Evolutionary conservation across 1,140 invertebrate species (phyloP).

Genomic region (Wasmannia auropunctata): DNA sequence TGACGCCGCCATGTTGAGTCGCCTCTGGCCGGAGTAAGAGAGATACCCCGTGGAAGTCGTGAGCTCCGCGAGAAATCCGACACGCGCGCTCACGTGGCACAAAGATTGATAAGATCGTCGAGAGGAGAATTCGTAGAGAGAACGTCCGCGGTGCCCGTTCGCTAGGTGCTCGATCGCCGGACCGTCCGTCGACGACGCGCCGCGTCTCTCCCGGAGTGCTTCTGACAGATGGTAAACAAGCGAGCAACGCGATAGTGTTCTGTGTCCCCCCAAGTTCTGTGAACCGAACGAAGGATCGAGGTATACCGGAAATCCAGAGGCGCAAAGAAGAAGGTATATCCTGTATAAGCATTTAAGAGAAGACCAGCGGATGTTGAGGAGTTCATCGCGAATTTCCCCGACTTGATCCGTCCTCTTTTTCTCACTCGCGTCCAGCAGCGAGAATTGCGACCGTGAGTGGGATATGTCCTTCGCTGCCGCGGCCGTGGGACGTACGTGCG

Average conservation of each 20-base stretch:
- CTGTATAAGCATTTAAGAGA: background rate
- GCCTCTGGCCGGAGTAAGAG: background rate
- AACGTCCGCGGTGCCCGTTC: background rate
- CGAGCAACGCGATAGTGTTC: background rate
- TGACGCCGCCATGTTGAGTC: constrained; percentile 66
- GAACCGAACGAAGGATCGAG: background rate
- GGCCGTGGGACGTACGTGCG: constrained; percentile 49
- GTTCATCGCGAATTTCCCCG: background rate
- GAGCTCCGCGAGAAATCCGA: background rate
- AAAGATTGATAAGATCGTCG: background rate
- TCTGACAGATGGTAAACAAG: constrained; percentile 28
- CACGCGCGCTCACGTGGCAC: background rate
- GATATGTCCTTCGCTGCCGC: constrained; percentile 66
- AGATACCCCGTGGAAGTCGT: background rate
- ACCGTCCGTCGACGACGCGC: background rate
- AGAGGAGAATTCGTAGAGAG: too few relatives aligned
- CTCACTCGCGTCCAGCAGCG: background rate
- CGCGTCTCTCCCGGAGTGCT: background rate
- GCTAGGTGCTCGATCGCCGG: background rate
- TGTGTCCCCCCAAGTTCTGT: background rate
- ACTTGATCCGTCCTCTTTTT: background rate
- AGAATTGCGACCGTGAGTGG: constrained; percentile 43
- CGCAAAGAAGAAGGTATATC: too few relatives aligned
- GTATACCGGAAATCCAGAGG: too few relatives aligned
- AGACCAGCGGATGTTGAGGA: background rate